Evolutionary conservation across 92 coral and sea anemone species (phyloP).

Genomic region (Galaxea fascicularis): DNA sequence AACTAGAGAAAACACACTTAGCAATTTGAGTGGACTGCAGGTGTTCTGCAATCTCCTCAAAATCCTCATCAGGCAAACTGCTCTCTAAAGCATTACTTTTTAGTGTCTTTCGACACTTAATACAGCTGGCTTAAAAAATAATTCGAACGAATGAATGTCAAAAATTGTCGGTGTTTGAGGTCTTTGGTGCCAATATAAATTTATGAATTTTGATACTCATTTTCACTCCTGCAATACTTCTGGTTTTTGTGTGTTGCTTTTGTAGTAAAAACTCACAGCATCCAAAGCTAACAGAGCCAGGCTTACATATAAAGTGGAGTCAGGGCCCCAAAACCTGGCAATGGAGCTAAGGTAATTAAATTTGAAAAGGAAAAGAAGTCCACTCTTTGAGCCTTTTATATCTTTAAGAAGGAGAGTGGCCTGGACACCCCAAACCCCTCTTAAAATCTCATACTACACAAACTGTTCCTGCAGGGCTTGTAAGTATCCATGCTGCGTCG

Average conservation of each 20-base stretch:
- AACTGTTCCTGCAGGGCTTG: not conserved
- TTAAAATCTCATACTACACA: not conserved
- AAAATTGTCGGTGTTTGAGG: not conserved
- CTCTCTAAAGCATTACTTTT: not conserved
- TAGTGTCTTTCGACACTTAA: conserved; percentile 24
- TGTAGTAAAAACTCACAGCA: not conserved
- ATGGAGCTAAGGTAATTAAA: not conserved
- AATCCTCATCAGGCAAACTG: not conserved
- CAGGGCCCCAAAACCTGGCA: not conserved
- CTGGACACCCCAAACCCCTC: not conserved
- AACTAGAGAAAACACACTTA: conserved; percentile 30
- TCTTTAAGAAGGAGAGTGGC: not conserved
- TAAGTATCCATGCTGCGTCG: not conserved
- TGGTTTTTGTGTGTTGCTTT: conserved; percentile 8
- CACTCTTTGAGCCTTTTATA: not conserved
- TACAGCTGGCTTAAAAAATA: conserved; percentile 31
- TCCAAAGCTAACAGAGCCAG: not conserved
- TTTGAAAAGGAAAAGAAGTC: not conserved
- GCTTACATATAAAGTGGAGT: conserved; percentile 3
- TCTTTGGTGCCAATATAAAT: not conserved
- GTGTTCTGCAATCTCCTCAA: conserved; percentile 37
- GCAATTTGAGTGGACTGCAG: conserved; percentile 38
- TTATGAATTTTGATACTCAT: not conserved
- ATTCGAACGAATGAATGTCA: conserved; percentile 7
- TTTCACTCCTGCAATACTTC: conserved; percentile 7